phyloP scores from a whole-genome alignment of 2,113 vertebrate genomes.

The Corythoichthys haematopterus region DNA sequence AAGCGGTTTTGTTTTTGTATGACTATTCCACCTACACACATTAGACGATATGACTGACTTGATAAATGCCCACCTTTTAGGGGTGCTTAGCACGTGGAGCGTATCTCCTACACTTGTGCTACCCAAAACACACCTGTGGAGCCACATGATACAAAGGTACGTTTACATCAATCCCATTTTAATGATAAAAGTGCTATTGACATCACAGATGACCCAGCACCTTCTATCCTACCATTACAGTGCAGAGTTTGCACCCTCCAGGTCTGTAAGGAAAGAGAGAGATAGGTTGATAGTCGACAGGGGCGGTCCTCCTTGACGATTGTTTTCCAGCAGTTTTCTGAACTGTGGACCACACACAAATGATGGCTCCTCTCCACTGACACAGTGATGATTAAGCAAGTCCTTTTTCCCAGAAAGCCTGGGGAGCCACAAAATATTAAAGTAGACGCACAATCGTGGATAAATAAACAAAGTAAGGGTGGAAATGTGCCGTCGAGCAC shows the following conservation, averaged over 20 bases:
- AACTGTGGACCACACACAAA: slow-evolving; percentile 70
- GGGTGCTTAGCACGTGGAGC: slow-evolving; percentile 38
- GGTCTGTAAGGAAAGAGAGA: slow-evolving; percentile 36
- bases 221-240: slow-evolving; percentile 19
- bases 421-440: slow-evolving; percentile 56
- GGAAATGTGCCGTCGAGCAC: slow-evolving; percentile 37
- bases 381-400: slow-evolving; percentile 65
- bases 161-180: slow-evolving; percentile 13
- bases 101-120: slow-evolving; percentile 24
- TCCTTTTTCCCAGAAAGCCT: slow-evolving; percentile 64
- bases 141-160: slow-evolving; percentile 33
- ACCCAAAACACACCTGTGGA: slow-evolving; percentile 47
- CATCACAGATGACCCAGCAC: slow-evolving; percentile 18
- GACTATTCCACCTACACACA: slow-evolving; percentile 12
- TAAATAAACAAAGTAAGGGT: slow-evolving; percentile 60
- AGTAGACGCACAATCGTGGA: slow-evolving; percentile 56
- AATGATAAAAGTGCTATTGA: slow-evolving; percentile 26
- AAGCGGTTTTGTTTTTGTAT: slow-evolving; percentile 18
- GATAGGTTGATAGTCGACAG: slow-evolving; percentile 54
- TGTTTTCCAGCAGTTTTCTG: slow-evolving; percentile 59
- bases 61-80: slow-evolving; percentile 49
- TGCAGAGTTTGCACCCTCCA: slow-evolving; percentile 24
- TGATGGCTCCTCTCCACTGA: slow-evolving; percentile 50
- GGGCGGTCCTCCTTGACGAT: slow-evolving; percentile 48
- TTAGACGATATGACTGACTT: slow-evolving; percentile 19